phyloP scores from a whole-genome alignment of 1,140 invertebrate genomes.

The Melanaphis sacchari region DNA sequence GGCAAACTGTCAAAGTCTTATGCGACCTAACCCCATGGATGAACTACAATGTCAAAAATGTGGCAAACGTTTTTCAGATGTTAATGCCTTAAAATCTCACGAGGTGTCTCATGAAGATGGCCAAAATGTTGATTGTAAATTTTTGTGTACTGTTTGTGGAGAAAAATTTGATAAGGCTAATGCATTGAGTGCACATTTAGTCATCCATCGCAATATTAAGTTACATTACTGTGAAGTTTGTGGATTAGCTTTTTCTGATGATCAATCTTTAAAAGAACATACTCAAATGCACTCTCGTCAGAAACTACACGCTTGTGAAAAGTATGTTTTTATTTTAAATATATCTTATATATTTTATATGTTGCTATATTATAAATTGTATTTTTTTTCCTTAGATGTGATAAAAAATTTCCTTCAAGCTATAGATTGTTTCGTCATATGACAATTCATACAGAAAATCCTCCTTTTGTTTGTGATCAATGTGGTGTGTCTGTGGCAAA shows the following conservation, averaged over 20 bases:
- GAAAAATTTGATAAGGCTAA: slow-evolving; percentile 79
- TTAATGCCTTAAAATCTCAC: slow-evolving; percentile 76
- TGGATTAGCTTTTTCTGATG: slow-evolving; percentile 65
- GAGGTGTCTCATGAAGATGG: slow-evolving; percentile 74
- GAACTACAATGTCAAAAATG: slow-evolving; percentile 60
- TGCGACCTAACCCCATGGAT: slow-evolving; percentile 43
- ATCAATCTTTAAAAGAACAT: slow-evolving; percentile 65
- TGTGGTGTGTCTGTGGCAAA: slow-evolving; percentile 58
- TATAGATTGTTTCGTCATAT: slow-evolving; percentile 58
- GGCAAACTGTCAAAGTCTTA: slow-evolving; percentile 50
- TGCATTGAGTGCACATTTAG: slow-evolving; percentile 65
- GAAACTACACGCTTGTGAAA: slow-evolving; percentile 52
- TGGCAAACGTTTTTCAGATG: slow-evolving; percentile 74
- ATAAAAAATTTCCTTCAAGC: slow-evolving; percentile 57
- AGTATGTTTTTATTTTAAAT: slow-evolving; percentile 47
- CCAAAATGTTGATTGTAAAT: slow-evolving; percentile 69
- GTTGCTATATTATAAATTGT: slow-evolving; percentile 1
- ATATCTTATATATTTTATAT: slow-evolving; percentile 37
- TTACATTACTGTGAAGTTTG: slow-evolving; percentile 60
- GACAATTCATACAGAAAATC: slow-evolving; percentile 57
- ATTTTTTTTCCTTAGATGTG: slow-evolving; percentile 47
- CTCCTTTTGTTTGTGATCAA: slow-evolving; percentile 58
- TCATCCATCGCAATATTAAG: slow-evolving; percentile 58
- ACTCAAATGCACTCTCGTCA: slow-evolving; percentile 66
- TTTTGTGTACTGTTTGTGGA: slow-evolving; percentile 74